Evolutionary conservation across 2,113 vertebrate genomes (phyloP).

Genomic region (Pelvicachromis taeniatus): DNA sequence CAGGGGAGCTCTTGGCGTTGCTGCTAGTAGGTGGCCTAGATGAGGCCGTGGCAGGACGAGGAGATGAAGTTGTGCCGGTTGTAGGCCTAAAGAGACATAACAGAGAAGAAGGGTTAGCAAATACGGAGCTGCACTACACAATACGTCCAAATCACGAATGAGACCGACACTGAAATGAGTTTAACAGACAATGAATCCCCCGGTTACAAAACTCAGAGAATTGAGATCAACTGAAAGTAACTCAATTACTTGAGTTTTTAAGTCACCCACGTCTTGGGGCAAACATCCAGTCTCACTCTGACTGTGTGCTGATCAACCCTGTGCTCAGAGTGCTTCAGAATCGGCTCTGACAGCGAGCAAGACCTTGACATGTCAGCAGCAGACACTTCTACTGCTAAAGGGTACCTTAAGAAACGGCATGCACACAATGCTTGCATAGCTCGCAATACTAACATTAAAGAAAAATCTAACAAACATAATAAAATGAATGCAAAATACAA

Average conservation of each 20-base stretch:
- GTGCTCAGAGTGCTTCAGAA: not conserved
- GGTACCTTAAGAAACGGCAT: not conserved
- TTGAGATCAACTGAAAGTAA: not conserved
- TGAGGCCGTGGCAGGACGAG: conserved; percentile 60
- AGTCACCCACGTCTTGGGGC: not conserved
- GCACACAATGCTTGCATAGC: not conserved
- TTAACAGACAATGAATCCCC: not conserved
- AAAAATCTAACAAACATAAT: not conserved
- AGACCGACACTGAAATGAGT: not conserved
- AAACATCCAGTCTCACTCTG: not conserved
- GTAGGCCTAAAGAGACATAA: conserved; percentile 47
- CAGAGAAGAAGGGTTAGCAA: not conserved
- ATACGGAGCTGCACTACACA: not conserved
- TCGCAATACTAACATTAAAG: not conserved
- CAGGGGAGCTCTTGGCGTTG: conserved; percentile 43
- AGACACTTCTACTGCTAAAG: conserved; percentile 15
- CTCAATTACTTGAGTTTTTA: not conserved
- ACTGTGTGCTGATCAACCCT: not conserved
- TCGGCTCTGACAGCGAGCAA: not conserved
- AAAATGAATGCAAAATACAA: not conserved
- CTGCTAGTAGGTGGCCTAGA: conserved; percentile 3
- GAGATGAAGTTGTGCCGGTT: conserved; percentile 29
- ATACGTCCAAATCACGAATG: not conserved
- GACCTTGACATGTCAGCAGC: not conserved
- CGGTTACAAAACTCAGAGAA: not conserved